Evolutionary conservation across 1,140 invertebrate species (phyloP).

Genomic region (Euwallacea similis): DNA sequence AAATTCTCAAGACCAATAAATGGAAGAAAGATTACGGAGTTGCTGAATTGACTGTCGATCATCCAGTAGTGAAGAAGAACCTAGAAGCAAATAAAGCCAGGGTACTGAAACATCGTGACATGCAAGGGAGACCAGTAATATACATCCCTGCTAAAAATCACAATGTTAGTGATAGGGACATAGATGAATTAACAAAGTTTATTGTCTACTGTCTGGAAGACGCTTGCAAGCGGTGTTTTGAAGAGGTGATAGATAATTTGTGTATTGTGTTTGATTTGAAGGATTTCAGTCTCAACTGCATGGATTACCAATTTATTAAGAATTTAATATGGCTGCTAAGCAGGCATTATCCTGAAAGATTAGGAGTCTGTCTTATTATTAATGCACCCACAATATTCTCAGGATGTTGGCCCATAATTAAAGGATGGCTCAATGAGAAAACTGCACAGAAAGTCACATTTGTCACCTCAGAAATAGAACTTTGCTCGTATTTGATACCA

Average conservation of each 20-base stretch:
- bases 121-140: conserved; percentile 69
- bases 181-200: conserved; percentile 74
- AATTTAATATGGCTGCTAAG: conserved; percentile 75
- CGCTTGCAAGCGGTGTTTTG: conserved; percentile 74
- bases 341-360: conserved; percentile 74
- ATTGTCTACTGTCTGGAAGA: conserved; percentile 76
- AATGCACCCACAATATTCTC: conserved; percentile 72
- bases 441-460: conserved; percentile 74
- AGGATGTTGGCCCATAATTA: conserved; percentile 73
- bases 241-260: conserved; percentile 75
- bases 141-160: conserved; percentile 78
- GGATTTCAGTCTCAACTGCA: conserved; percentile 70
- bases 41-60: conserved; percentile 57
- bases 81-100: conserved; percentile 64
- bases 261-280: conserved; percentile 77
- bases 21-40: conserved; percentile 74
- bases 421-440: conserved; percentile 74
- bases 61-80: conserved; percentile 64
- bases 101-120: conserved; percentile 69
- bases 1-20: conserved; percentile 76
- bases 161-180: conserved; percentile 66
- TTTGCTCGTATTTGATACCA: conserved; percentile 73
- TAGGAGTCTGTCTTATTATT: conserved; percentile 71
- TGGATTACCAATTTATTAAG: conserved; percentile 77
- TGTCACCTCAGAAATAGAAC: conserved; percentile 66